These are phyloP conservation scores for Hypanus sabinus DNA, from an alignment of 2,113 vertebrate species.

Conservation along the genomic window DNA sequence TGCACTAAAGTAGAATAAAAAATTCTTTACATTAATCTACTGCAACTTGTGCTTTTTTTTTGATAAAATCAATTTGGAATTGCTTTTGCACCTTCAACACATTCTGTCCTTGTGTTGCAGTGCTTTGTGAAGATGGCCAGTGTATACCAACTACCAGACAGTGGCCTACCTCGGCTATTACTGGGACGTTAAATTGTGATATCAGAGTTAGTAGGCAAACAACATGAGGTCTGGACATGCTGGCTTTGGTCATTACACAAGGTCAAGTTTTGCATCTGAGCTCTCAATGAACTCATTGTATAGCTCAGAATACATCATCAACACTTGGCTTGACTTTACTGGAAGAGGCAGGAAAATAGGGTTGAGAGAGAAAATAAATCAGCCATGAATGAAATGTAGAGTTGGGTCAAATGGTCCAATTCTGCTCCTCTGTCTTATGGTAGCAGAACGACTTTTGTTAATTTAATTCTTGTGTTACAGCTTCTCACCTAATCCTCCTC, in stretches of 20 bases:
- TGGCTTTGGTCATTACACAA: background rate
- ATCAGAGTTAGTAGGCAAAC: background rate
- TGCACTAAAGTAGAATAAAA: background rate
- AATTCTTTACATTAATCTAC: background rate
- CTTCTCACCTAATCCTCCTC: background rate
- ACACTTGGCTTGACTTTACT: background rate
- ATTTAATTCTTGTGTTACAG: background rate
- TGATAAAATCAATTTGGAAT: background rate
- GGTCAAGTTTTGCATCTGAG: background rate
- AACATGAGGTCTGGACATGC: background rate
- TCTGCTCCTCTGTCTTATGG: too few relatives aligned
- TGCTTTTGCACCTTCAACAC: background rate
- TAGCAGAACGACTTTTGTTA: background rate
- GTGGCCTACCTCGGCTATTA: background rate
- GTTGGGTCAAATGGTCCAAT: too few relatives aligned
- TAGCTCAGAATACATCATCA: background rate
- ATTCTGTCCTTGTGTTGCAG: background rate
- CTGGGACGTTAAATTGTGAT: background rate
- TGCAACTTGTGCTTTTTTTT: background rate
- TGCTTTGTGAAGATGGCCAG: background rate
- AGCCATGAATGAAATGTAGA: too few relatives aligned
- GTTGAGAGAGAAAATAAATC: too few relatives aligned
- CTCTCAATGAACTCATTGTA: background rate
- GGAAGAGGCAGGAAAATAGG: too few relatives aligned
- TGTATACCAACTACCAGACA: too few relatives aligned